These are phyloP conservation scores for Barypeithes pellucidus DNA, from an alignment of 2,888 invertebrate species.

Conservation along the genomic window DNA sequence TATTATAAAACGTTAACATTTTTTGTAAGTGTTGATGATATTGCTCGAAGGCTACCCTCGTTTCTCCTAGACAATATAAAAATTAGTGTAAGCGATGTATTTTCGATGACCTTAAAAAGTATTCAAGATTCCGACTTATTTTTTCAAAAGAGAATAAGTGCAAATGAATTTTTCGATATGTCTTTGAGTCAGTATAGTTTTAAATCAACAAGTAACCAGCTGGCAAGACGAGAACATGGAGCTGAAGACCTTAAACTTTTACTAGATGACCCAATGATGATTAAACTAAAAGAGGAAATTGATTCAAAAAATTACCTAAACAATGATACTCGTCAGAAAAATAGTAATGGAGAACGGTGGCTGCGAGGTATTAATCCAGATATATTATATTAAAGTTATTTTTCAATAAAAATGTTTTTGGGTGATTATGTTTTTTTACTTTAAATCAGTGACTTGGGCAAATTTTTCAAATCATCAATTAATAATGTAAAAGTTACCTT, in stretches of 20 bases:
- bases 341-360: neutral
- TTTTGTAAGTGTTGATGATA: constrained; percentile 55
- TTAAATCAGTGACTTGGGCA: too few relatives aligned
- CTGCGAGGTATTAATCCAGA: constrained; percentile 15
- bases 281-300: constrained; percentile 36
- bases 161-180: constrained; percentile 57
- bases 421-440: too few relatives aligned
- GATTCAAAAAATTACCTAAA: constrained; percentile 20
- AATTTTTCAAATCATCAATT: too few relatives aligned
- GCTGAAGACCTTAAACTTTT: constrained; percentile 32
- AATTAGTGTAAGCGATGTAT: constrained; percentile 50
- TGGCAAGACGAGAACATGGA: constrained; percentile 21
- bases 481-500: too few relatives aligned
- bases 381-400: constrained; percentile 3
- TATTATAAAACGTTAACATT: constrained; percentile 48
- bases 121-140: constrained; percentile 54
- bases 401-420: too few relatives aligned
- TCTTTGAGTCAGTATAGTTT: constrained; percentile 54
- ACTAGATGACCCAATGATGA: constrained; percentile 35
- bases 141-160: constrained; percentile 55
- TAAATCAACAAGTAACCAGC: constrained; percentile 32
- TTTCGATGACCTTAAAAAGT: constrained; percentile 44
- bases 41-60: constrained; percentile 44
- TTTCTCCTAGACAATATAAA: constrained; percentile 50
- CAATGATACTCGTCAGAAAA: neutral